Percentiles rank a stretch among this genome's conserved stretches.
Evolutionary conservation across 2,888 invertebrate species (phyloP).

Genomic region (Ophonus ardosiacus): DNA sequence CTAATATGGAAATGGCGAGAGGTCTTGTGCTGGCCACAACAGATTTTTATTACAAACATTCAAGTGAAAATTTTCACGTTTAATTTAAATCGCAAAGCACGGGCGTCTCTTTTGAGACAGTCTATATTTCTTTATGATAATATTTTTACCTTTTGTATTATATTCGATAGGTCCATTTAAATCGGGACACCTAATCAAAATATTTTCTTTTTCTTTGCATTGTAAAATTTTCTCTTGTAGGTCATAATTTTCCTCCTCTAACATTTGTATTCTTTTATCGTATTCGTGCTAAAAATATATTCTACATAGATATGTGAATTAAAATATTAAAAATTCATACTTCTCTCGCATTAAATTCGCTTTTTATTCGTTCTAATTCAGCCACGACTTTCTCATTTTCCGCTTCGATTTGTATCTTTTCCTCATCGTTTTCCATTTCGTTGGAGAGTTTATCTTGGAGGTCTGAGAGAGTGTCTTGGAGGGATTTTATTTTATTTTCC

Average conservation of each 20-base stretch:
- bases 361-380: conserved; percentile 7
- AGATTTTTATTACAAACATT: too few relatives aligned
- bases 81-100: too few relatives aligned
- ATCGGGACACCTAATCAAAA: conserved; percentile 51
- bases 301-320: not conserved
- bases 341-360: not conserved
- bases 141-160: conserved; percentile 26
- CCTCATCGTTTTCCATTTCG: not conserved
- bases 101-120: not conserved
- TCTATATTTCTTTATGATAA: not conserved
- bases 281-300: not conserved
- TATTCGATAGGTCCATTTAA: conserved; percentile 53
- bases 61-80: too few relatives aligned
- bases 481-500: conserved; percentile 30
- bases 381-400: conserved; percentile 15
- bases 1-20: too few relatives aligned
- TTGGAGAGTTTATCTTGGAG: conserved; percentile 3
- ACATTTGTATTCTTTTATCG: not conserved
- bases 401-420: conserved; percentile 30
- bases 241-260: conserved; percentile 21
- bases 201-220: conserved; percentile 36
- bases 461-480: conserved; percentile 23
- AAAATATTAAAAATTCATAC: conserved; percentile 10
- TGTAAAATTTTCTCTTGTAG: conserved; percentile 28
- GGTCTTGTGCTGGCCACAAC: too few relatives aligned